These are phyloP conservation scores for Drosophila lacteicornis DNA, from an alignment of 1,140 invertebrate genomes.

Conservation along the genomic window DNA sequence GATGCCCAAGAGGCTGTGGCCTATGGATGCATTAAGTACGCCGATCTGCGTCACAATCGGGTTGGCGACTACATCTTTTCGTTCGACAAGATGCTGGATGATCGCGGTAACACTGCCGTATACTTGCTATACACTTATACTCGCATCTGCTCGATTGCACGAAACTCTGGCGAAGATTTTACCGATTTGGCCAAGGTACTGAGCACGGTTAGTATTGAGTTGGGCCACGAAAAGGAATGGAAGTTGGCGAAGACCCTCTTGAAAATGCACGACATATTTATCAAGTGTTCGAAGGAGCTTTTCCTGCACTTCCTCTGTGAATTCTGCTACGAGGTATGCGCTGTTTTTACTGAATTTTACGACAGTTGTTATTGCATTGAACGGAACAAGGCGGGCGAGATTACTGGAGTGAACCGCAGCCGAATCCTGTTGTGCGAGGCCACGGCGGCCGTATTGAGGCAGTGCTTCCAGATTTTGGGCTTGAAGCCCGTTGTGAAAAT, in stretches of 20 bases:
- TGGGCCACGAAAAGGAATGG: constrained; percentile 97
- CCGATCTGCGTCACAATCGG: constrained; percentile 97
- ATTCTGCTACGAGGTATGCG: constrained; percentile 97
- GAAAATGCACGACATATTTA: constrained; percentile 95
- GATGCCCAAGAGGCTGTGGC: constrained; percentile 95
- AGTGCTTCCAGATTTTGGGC: constrained; percentile 96
- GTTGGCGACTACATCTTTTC: constrained; percentile 99
- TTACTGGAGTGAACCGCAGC: constrained; percentile 93
- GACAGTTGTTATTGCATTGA: constrained; percentile 99
- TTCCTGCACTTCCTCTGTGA: constrained; percentile 96
- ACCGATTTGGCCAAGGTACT: constrained; percentile 86
- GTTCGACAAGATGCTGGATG: constrained; percentile 99
- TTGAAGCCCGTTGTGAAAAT: constrained; percentile 96
- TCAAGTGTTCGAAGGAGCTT: constrained; percentile 93
- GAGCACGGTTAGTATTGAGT: constrained; percentile 76
- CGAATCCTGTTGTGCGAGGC: constrained; percentile 96
- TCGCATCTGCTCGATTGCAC: constrained; percentile 95
- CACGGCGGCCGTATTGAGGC: constrained; percentile 94
- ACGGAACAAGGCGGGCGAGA: constrained; percentile 91
- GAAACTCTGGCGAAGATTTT: constrained; percentile 90
- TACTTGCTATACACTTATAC: constrained; percentile 98
- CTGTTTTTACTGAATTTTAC: constrained; percentile 98
- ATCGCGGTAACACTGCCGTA: constrained; percentile 99
- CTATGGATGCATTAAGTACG: constrained; percentile 99
- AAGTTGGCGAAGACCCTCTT: constrained; percentile 96